These are phyloP conservation scores for Amphipoea lucens DNA, from an alignment of 2,888 invertebrate genomes.

Conservation along the genomic window DNA sequence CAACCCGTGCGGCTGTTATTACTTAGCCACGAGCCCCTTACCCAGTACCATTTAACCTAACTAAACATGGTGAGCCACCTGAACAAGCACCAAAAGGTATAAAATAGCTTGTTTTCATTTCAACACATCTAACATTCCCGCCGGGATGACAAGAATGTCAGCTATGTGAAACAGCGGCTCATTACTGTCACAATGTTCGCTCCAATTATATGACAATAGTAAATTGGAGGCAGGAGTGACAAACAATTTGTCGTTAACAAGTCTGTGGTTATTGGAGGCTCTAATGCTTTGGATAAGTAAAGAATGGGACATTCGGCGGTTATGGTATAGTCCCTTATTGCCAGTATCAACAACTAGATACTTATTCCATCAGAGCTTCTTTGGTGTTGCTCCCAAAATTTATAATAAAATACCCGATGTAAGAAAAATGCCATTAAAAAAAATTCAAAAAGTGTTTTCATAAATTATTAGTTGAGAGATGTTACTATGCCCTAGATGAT, in stretches of 20 bases:
- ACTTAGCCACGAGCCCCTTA: too few relatives aligned
- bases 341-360: too few relatives aligned
- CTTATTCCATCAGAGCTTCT: too few relatives aligned
- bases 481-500: too few relatives aligned
- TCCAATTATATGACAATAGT: slow-evolving; percentile 42
- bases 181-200: slow-evolving; percentile 43
- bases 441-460: too few relatives aligned
- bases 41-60: background rate
- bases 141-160: slow-evolving; percentile 15
- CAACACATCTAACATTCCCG: background rate
- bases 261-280: slow-evolving; percentile 12
- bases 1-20: too few relatives aligned
- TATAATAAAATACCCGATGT: too few relatives aligned
- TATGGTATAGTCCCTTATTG: too few relatives aligned
- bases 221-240: slow-evolving; percentile 14
- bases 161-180: slow-evolving; percentile 31
- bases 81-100: background rate
- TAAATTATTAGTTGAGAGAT: too few relatives aligned
- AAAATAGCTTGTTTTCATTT: background rate
- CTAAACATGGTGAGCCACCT: background rate
- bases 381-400: too few relatives aligned
- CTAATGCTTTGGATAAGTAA: slow-evolving; percentile 11
- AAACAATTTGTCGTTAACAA: slow-evolving; percentile 41
- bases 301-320: background rate
- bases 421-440: too few relatives aligned